Evolutionary conservation across 23 tunicate genomes (phyloP).

Genomic region (Ascidia mentula): DNA sequence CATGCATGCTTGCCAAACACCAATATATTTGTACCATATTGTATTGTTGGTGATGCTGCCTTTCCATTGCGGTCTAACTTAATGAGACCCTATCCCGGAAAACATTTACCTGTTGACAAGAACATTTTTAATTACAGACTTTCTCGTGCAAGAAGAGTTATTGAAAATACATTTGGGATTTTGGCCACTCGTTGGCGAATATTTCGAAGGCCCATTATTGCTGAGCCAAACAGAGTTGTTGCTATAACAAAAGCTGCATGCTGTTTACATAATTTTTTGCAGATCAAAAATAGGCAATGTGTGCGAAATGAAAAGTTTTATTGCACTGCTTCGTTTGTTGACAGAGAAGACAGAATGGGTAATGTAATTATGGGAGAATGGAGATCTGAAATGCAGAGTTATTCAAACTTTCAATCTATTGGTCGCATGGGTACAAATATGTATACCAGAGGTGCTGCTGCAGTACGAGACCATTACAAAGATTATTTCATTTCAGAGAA

Average conservation of each 20-base stretch:
- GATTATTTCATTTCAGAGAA: no score
- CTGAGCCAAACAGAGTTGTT: neutral
- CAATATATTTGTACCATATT: neutral
- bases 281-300: no score
- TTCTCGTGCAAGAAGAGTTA: neutral
- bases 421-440: no score
- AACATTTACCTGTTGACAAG: neutral
- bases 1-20: neutral
- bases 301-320: no score
- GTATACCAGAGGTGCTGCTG: no score
- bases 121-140: neutral
- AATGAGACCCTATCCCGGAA: neutral
- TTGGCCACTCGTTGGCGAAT: neutral
- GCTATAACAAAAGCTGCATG: neutral
- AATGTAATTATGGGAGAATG: no score
- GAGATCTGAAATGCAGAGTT: no score
- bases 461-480: no score
- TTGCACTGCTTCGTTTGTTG: no score
- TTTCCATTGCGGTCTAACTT: neutral
- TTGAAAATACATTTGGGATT: conserved; percentile 1
- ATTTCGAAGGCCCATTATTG: neutral
- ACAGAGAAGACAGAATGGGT: no score
- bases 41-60: neutral
- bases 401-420: no score
- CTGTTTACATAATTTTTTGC: conserved; percentile 1